Percentiles rank a stretch among this genome's conserved stretches.
These are phyloP conservation scores for Brachyhypopomus gauderio DNA, from an alignment of 2,113 vertebrate genomes.

Conservation along the genomic window DNA sequence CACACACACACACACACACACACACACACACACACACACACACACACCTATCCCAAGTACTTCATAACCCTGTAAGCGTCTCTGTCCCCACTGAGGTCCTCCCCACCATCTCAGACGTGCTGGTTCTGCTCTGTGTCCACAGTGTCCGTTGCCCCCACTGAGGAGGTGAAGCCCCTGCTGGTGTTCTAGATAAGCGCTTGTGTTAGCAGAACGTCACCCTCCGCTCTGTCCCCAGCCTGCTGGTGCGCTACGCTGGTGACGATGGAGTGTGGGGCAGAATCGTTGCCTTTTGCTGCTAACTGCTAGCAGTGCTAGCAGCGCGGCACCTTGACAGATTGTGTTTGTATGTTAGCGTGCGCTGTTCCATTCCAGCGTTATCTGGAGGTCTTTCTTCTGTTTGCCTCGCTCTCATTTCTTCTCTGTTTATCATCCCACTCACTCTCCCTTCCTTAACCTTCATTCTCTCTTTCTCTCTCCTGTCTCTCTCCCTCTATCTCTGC, in stretches of 20 bases:
- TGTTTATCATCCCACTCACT: too few species aligned
- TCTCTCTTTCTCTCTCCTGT: too few species aligned
- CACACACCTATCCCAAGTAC: neutral
- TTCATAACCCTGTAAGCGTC: neutral
- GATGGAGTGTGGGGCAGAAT: neutral
- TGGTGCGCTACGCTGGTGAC: neutral
- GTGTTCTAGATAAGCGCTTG: neutral
- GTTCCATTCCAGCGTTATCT: neutral
- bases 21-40: conserved; percentile 21
- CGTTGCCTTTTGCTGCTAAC: neutral
- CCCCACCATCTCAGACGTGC: neutral
- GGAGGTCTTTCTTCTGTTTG: neutral
- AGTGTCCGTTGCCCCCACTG: neutral
- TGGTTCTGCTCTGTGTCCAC: neutral
- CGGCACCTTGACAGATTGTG: neutral
- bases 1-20: conserved; percentile 18
- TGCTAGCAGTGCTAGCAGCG: neutral
- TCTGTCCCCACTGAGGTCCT: neutral
- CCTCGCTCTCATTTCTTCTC: too few species aligned
- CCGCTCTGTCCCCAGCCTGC: neutral
- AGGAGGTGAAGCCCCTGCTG: neutral
- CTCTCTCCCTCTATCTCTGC: neutral
- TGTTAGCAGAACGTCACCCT: too few species aligned
- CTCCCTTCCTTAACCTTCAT: too few species aligned
- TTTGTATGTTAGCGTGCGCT: neutral